These are phyloP conservation scores for Megaustenia siamemsis DNA, from an alignment of 2,888 invertebrate genomes.

Conservation along the genomic window DNA sequence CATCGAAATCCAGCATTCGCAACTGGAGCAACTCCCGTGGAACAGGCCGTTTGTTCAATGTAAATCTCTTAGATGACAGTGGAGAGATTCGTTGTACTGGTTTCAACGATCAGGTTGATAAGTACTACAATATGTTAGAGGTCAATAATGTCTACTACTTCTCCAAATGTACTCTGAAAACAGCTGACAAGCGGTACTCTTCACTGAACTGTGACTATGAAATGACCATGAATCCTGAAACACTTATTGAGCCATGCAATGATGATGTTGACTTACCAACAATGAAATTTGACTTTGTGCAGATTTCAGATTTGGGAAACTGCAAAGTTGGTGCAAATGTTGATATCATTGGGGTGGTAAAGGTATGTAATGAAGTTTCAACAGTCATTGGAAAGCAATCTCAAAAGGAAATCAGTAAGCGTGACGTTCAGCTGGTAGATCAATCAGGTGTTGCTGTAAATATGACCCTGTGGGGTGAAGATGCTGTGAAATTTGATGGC, in stretches of 20 bases:
- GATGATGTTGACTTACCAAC: slow-evolving; percentile 85
- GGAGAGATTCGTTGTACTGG: slow-evolving; percentile 96
- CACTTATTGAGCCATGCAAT: slow-evolving; percentile 81
- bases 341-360: slow-evolving; percentile 94
- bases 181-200: slow-evolving; percentile 94
- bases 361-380: slow-evolving; percentile 86
- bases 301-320: slow-evolving; percentile 87
- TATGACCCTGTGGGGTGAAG: slow-evolving; percentile 94
- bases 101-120: slow-evolving; percentile 92
- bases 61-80: slow-evolving; percentile 94
- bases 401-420: slow-evolving; percentile 91
- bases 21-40: slow-evolving; percentile 95
- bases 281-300: slow-evolving; percentile 88
- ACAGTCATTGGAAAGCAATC: slow-evolving; percentile 87
- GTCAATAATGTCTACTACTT: slow-evolving; percentile 89
- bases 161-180: slow-evolving; percentile 90
- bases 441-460: slow-evolving; percentile 87
- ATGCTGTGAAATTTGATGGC: slow-evolving; percentile 90
- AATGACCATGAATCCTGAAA: slow-evolving; percentile 91
- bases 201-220: slow-evolving; percentile 96
- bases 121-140: slow-evolving; percentile 92
- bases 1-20: slow-evolving; percentile 88
- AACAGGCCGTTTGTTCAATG: slow-evolving; percentile 94
- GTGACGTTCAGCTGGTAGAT: slow-evolving; percentile 93
- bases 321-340: slow-evolving; percentile 86